Evolutionary conservation across 2,797 vertebrate species (phyloP).

Genomic region (Rallus crepitans): DNA sequence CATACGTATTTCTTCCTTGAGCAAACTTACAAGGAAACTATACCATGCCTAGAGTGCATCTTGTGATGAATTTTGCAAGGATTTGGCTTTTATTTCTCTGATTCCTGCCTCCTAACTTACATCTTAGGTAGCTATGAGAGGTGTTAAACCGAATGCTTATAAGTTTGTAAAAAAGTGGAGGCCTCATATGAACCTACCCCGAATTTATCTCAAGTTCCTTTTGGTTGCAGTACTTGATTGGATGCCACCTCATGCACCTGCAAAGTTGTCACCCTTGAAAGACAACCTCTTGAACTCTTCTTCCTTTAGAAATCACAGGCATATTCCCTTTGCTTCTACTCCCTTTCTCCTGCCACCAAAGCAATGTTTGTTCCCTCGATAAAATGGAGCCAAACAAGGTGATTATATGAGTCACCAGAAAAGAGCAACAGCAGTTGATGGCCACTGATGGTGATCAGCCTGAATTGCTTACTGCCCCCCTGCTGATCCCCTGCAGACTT

Average conservation of each 20-base stretch:
- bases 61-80: not conserved
- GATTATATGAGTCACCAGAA: constrained; percentile 48
- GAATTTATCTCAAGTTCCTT: not conserved
- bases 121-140: not conserved
- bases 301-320: not conserved
- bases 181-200: not conserved
- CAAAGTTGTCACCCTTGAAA: not conserved
- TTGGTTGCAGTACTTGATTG: not conserved
- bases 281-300: not conserved
- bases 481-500: not conserved
- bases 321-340: constrained; percentile 19
- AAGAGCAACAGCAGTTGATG: not conserved
- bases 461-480: not conserved
- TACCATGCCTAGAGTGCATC: not conserved
- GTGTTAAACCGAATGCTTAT: not conserved
- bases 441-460: not conserved
- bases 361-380: not conserved
- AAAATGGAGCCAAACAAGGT: constrained; percentile 7
- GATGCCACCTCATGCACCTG: not conserved
- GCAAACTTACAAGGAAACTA: not conserved
- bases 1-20: not conserved
- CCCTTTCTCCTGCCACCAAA: not conserved
- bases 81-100: not conserved
- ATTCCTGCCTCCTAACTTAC: not conserved
- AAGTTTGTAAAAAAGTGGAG: not conserved